Evolutionary conservation across 2,797 vertebrate genomes (phyloP), one percentile per base, ranked within the genome.

Genomic region (Zalophus californianus): DNA sequence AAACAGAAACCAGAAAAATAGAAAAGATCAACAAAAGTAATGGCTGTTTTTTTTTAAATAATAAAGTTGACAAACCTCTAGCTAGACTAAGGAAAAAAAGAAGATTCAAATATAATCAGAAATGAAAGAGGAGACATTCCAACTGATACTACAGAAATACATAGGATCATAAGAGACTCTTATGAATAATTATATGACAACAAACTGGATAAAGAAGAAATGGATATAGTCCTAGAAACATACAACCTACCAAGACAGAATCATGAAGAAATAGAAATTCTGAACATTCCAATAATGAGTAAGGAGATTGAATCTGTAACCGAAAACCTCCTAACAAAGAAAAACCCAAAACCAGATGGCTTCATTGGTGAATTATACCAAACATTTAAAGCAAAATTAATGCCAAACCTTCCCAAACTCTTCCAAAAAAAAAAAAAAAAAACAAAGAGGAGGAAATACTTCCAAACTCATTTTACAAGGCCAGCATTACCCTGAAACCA

Each of bases 141-240:
- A 91, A 48, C 4, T 72, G 50, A 91, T 82, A 35, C 18, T n/a
- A 72, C 35, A 70, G 35, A 82, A 68, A 70, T 58, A 56, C 50
- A 80, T 5, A 70, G 20, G 52, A 91, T n/a, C 50, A n/a, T 58
- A 70, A 58, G 29, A 68, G 27, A 13, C 3, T 58, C 80, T 16
- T n/a, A 48, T 12, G 18, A 79, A 79, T 11, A 44, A 54, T 44
- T 82, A 70, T 48, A 83, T 60, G 78, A 23, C 64, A 83, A 72
- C 20, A 82, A 90, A 91, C 13, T 70, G 9, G 50, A 44, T 68
- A 90, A 56, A 80, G 62, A 90, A 91, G 38, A 91, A 91, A 82
- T 58, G 38, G 29, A 60, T 35, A 60, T 44, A 91, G 35, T 82
- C 21, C 7, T 29, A 72, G 52, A 83, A 72, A 91, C 38, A 83